Evolutionary conservation across 1,140 invertebrate genomes (phyloP).

Genomic region (Halesus radiatus): DNA sequence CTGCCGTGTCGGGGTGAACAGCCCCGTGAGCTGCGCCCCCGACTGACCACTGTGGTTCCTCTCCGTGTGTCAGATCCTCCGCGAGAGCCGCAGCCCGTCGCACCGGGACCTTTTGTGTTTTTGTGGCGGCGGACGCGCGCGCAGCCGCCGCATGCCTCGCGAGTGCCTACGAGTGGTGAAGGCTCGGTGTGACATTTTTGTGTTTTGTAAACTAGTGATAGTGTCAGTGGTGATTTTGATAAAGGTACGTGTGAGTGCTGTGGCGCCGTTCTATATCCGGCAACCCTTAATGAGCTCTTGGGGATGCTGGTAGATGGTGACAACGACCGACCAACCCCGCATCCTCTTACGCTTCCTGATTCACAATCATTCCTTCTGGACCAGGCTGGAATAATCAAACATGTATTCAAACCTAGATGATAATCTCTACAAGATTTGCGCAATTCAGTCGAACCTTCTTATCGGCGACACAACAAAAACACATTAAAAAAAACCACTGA

Average conservation of each 20-base stretch:
- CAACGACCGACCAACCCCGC: neutral
- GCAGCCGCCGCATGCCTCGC: constrained; percentile 33
- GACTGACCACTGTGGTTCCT: too few relatives aligned
- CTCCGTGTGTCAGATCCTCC: neutral
- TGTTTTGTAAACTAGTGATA: constrained; percentile 41
- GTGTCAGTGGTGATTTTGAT: constrained; percentile 42
- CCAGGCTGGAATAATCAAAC: too few relatives aligned
- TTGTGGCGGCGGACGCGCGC: constrained; percentile 44
- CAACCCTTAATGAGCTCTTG: neutral
- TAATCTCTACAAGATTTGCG: neutral
- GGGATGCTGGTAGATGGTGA: too few relatives aligned
- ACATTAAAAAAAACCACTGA: too few relatives aligned
- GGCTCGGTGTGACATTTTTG: constrained; percentile 39
- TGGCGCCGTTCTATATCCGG: neutral
- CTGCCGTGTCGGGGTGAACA: constrained; percentile 23
- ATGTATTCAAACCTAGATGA: too few relatives aligned
- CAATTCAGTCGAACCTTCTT: too few relatives aligned
- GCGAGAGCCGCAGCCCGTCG: neutral
- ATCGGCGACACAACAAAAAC: too few relatives aligned
- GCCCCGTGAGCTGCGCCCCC: constrained; percentile 26
- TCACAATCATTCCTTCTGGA: too few relatives aligned
- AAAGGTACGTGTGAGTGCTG: constrained; percentile 35
- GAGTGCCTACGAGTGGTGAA: constrained; percentile 32
- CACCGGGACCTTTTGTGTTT: constrained; percentile 8
- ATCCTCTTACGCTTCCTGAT: neutral